Conservation (phyloP, 2,888 invertebrate genomes). For the Dynastes maya region DNA sequence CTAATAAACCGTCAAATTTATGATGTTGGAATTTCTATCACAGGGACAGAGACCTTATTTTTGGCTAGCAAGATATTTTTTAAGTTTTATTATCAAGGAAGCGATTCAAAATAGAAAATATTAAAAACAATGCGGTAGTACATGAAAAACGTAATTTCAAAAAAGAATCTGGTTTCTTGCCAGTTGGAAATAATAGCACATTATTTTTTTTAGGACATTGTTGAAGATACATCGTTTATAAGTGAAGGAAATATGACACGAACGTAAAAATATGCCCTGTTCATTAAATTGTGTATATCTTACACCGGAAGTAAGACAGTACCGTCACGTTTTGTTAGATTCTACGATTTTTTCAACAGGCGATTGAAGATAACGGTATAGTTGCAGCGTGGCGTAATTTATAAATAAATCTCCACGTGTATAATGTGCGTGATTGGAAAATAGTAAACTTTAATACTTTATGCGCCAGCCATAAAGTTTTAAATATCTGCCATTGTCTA, state of each 20-base stretch:
- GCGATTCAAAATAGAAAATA: background rate
- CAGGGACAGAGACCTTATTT: no score
- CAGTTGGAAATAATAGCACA: background rate
- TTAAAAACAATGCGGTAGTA: background rate
- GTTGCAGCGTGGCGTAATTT: conserved; percentile 14
- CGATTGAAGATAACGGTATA: conserved; percentile 37
- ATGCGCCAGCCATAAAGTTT: no score
- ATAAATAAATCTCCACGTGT: conserved; percentile 36
- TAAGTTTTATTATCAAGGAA: background rate
- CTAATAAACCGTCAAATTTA: background rate
- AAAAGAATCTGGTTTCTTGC: background rate
- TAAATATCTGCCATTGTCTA: no score
- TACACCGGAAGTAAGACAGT: conserved; percentile 16
- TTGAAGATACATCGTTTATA: background rate
- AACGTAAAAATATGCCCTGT: conserved; percentile 6
- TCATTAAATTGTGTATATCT: conserved; percentile 6
- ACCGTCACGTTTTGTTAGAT: conserved; percentile 37
- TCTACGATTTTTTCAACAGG: conserved; percentile 26
- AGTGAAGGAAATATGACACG: background rate
- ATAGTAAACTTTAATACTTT: no score
- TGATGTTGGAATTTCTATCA: background rate
- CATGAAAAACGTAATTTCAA: no score
- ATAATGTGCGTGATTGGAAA: conserved; percentile 6
- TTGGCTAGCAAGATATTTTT: no score
- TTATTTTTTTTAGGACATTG: background rate